These are phyloP conservation scores for Syrista parreyssii DNA, from an alignment of 2,888 invertebrate genomes.

Conservation along the genomic window DNA sequence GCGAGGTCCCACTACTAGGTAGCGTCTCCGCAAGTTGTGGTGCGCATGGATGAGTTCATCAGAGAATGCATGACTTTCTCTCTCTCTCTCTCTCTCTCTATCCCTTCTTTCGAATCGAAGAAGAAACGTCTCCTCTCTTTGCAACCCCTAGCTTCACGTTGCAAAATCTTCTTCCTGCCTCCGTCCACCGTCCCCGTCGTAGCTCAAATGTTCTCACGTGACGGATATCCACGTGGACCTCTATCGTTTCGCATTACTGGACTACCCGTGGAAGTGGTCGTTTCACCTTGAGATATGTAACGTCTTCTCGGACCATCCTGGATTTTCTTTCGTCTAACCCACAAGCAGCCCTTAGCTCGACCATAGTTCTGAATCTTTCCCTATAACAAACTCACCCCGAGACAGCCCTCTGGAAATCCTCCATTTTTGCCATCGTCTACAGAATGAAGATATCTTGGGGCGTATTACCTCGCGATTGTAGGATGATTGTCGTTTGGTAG, in stretches of 20 bases:
- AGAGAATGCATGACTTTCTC: not conserved
- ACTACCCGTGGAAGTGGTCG: not conserved
- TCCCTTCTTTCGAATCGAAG: not conserved
- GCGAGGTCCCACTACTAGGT: not conserved
- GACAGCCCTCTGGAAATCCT: constrained; percentile 28
- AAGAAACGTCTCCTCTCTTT: not conserved
- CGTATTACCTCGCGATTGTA: constrained; percentile 63
- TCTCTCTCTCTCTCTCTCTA: not conserved
- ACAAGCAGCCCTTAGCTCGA: not conserved
- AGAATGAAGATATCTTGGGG: constrained; percentile 62
- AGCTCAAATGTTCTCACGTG: not conserved
- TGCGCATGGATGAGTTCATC: not conserved
- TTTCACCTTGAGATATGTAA: not conserved
- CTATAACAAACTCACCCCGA: not conserved
- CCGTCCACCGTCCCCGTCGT: not conserved
- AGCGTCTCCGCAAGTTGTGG: not conserved
- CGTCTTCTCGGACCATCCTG: not conserved
- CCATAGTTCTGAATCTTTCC: not conserved
- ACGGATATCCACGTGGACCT: not conserved
- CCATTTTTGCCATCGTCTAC: constrained; percentile 34
- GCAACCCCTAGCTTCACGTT: not conserved
- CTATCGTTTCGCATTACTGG: not conserved
- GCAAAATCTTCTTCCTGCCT: not conserved
- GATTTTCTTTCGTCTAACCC: not conserved
- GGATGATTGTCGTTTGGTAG: constrained; percentile 63